Percentiles rank a stretch among this genome's conserved stretches.
Evolutionary conservation across 2,797 vertebrate genomes (phyloP).

Genomic region (Intellagama lesueurii): DNA sequence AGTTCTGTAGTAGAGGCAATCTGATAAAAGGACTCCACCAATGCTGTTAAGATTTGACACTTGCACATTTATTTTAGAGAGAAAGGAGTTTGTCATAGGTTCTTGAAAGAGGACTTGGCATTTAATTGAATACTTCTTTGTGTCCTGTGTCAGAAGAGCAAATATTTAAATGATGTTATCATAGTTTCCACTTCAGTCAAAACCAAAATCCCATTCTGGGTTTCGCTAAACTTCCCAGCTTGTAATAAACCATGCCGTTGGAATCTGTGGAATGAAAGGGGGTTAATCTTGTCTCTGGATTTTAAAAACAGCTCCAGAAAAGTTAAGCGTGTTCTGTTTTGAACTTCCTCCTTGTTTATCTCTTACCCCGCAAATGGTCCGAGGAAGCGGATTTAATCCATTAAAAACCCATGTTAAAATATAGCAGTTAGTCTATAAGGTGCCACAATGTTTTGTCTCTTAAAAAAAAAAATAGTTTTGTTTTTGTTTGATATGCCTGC

Average conservation of each 20-base stretch:
- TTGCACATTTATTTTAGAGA: neutral
- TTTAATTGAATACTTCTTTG: neutral
- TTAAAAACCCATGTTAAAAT: neutral
- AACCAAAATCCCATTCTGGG: neutral
- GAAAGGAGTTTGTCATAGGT: neutral
- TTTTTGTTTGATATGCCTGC: too few species aligned
- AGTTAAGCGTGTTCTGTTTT: neutral
- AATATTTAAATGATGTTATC: neutral
- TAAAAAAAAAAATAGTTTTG: neutral
- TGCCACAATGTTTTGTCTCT: neutral
- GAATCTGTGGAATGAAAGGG: neutral
- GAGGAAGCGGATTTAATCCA: neutral
- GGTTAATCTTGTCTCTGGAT: neutral
- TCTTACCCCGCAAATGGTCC: neutral
- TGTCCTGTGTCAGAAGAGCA: neutral
- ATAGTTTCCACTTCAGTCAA: neutral
- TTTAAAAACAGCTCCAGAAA: neutral
- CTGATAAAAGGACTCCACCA: neutral
- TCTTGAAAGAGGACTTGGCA: neutral
- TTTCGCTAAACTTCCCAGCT: neutral
- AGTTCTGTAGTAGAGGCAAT: neutral
- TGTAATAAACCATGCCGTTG: conserved; percentile 1
- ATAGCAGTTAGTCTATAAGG: neutral
- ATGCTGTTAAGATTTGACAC: neutral
- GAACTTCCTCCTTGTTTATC: neutral